Percentiles rank a stretch among this genome's conserved stretches.
Conservation (phyloP, 2,113 vertebrate species). For the Indri indri region DNA sequence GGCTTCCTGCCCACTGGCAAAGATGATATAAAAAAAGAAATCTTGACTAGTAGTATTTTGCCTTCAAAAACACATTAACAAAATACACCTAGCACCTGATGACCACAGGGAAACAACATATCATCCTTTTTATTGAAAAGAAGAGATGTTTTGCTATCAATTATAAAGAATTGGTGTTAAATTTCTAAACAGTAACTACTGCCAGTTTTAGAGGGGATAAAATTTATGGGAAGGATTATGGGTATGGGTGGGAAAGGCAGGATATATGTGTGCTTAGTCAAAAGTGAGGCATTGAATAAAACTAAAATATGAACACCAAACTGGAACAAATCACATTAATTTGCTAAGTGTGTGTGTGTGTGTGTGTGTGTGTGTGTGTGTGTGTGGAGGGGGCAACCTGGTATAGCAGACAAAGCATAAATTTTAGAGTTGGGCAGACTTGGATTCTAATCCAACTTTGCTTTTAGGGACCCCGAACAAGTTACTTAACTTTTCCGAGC, state of each 20-base stretch:
- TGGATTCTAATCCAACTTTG: neutral
- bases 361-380: neutral
- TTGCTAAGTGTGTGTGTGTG: neutral
- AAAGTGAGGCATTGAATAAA: constrained; percentile 13
- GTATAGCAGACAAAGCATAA: neutral
- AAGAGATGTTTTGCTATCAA: neutral
- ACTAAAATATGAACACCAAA: neutral
- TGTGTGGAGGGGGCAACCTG: neutral
- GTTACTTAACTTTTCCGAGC: neutral
- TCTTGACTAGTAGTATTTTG: constrained; percentile 13
- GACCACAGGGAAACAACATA: neutral
- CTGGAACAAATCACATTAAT: neutral
- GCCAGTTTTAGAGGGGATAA: neutral
- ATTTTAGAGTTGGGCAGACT: neutral
- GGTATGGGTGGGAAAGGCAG: neutral
- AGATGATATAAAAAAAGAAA: constrained; percentile 31
- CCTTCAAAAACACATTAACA: neutral
- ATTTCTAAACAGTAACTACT: constrained; percentile 18
- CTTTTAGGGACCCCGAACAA: neutral
- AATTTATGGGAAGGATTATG: constrained; percentile 24
- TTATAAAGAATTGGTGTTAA: constrained; percentile 27
- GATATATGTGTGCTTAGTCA: neutral
- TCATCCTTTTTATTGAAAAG: neutral
- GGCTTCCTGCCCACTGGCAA: neutral
- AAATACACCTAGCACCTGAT: neutral